Conservation (phyloP, 2,888 invertebrate genomes). For the Cerastis rubricosa region DNA sequence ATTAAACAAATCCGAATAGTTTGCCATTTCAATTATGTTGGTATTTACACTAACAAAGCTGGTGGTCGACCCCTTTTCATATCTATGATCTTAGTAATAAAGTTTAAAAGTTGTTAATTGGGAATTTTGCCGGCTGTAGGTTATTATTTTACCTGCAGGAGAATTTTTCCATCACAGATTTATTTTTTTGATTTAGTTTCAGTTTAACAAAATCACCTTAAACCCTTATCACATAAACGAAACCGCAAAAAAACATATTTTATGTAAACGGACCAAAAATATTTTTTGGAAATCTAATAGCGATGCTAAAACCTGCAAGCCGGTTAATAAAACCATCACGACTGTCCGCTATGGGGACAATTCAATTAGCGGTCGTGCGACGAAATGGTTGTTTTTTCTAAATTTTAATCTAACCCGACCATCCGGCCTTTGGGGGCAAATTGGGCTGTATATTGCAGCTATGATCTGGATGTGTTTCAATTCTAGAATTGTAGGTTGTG, state of each 20-base stretch:
- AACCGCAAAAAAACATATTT: not conserved
- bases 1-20: not conserved
- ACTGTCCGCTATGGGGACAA: constrained; percentile 41
- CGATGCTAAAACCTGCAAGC: constrained; percentile 30
- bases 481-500: constrained; percentile 1
- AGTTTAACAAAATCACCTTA: constrained; percentile 15
- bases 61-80: not conserved
- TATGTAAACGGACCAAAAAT: constrained; percentile 6
- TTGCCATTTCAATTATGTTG: not conserved
- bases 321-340: constrained; percentile 56
- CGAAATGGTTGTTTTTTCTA: constrained; percentile 33
- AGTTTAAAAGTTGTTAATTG: not conserved
- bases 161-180: not conserved
- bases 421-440: constrained; percentile 32
- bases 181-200: no score
- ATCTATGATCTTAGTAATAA: not conserved
- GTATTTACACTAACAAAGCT: not conserved
- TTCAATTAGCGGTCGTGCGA: constrained; percentile 49
- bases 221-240: not conserved
- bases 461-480: constrained; percentile 23
- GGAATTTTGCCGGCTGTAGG: not conserved
- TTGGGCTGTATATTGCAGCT: constrained; percentile 9
- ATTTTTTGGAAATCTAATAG: constrained; percentile 53
- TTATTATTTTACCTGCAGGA: not conserved
- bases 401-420: constrained; percentile 25